Conservation (phyloP, 2,797 vertebrate species). For the Apodemus agrarius region DNA sequence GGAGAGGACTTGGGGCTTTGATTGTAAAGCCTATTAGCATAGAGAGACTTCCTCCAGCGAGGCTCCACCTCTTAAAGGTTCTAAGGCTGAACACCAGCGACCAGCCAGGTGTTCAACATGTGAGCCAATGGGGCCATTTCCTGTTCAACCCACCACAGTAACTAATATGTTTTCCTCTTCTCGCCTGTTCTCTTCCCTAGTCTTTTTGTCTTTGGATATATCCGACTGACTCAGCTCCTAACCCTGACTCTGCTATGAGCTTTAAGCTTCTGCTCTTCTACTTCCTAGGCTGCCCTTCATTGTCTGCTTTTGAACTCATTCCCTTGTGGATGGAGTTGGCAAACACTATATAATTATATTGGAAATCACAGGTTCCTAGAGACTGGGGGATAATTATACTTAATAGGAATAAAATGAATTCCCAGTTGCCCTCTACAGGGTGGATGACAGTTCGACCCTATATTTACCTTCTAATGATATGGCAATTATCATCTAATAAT, state of each 20-base stretch:
- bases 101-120: background rate
- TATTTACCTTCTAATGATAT: constrained; percentile 78
- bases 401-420: constrained; percentile 89
- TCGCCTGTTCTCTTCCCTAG: background rate
- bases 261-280: background rate
- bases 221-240: constrained; percentile 10
- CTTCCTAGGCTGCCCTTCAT: background rate
- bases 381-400: constrained; percentile 86
- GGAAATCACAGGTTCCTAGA: constrained; percentile 86
- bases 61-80: background rate
- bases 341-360: constrained; percentile 86
- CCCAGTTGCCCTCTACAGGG: constrained; percentile 85
- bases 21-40: background rate
- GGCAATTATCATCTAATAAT: constrained; percentile 64
- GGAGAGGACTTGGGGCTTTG: background rate
- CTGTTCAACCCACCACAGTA: background rate
- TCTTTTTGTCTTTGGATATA: constrained; percentile 15
- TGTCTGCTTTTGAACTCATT: constrained; percentile 62
- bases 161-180: background rate
- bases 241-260: background rate
- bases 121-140: background rate
- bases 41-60: background rate
- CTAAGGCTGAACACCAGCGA: background rate
- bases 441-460: constrained; percentile 83
- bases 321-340: constrained; percentile 76